Percentiles rank a stretch among this genome's conserved stretches.
These are phyloP conservation scores for Thalassaphorura encarpata DNA, from an alignment of 1,140 invertebrate species.

Conservation along the genomic window DNA sequence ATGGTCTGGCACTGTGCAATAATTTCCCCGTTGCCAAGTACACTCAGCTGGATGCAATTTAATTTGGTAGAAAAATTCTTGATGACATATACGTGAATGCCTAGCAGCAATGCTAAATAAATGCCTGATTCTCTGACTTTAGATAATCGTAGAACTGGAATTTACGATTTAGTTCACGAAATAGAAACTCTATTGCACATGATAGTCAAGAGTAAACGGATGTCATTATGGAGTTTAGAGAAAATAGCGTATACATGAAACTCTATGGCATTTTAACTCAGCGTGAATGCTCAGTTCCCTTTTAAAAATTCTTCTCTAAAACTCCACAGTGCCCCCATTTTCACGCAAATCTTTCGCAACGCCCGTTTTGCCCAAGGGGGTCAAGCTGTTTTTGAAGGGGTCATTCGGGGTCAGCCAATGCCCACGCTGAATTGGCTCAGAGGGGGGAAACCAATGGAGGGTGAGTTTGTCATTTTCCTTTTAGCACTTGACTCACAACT, in stretches of 20 bases:
- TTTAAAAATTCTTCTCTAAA: neutral
- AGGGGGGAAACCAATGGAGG: conserved; percentile 67
- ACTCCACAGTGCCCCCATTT: conserved; percentile 58
- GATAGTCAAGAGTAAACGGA: neutral
- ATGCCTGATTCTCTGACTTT: no score
- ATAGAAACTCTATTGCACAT: neutral
- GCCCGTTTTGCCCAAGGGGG: conserved; percentile 86
- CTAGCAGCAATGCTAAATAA: no score
- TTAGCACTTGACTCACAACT: neutral
- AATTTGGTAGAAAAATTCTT: no score
- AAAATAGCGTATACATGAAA: conserved; percentile 8
- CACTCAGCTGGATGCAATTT: no score
- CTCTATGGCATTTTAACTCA: conserved; percentile 5
- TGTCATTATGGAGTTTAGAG: neutral
- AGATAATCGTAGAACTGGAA: neutral
- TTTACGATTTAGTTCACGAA: neutral
- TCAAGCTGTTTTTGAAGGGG: conserved; percentile 84
- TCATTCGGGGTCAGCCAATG: conserved; percentile 79
- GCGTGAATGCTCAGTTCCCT: neutral
- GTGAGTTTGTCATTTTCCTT: conserved; percentile 32
- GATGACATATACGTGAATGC: no score
- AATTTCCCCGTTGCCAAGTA: no score
- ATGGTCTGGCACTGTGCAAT: no score
- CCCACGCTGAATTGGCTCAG: conserved; percentile 90
- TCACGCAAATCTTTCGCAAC: conserved; percentile 86